Base-by-base conservation (phyloP, 1,140 invertebrate species). In the Drosophila azteca region DNA sequence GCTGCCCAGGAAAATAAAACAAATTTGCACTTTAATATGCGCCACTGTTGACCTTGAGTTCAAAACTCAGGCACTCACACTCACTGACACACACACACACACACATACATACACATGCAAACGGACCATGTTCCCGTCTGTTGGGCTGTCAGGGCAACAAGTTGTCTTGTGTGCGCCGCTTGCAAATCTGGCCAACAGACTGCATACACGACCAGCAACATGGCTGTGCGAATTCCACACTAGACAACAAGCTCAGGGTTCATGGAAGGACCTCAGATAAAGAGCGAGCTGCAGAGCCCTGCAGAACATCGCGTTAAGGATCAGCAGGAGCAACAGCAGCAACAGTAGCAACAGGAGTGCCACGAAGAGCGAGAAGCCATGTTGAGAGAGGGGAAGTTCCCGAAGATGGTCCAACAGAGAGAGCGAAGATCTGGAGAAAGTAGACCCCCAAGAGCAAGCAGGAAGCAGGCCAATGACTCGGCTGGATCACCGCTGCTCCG, bases 11-110 rank as follows among this genome's bases (percentile, higher is more conserved):
- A 76, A 82, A 87, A 82, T 87, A 87, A 82, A 87, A 79, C 83
- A 87, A 88, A 87, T 88, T 88, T 87, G 63, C 82, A 88, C 82
- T 85, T 81, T 85, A 85, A 87, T 81, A 85, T 87, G 78, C 44
- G 77, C 44, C 66, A 49, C 52, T 58, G 64, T 57, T 87, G 67
- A 79, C 82, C 82, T 87, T 87, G 78, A 71, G 44, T 57, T 39
- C 46, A 51, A 77, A 77, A 66, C 70, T 64, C 43, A 44, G 51
- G 31, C 35, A 39, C 44, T 55, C 60, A 55, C 44, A 61, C 22
- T 53, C 48, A 24, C 22, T 49, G 31, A 52, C 48, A 41, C 54
- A 64, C n/a, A n/a, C n/a, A n/a, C n/a, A n/a, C n/a, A n/a, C n/a
- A n/a, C n/a, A n/a, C n/a, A n/a, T n/a, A n/a, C n/a, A n/a, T n/a